Evolutionary conservation across 1,140 invertebrate species (phyloP), one percentile per base, ranked within the genome.

Genomic region (Temnothorax nylanderi): DNA sequence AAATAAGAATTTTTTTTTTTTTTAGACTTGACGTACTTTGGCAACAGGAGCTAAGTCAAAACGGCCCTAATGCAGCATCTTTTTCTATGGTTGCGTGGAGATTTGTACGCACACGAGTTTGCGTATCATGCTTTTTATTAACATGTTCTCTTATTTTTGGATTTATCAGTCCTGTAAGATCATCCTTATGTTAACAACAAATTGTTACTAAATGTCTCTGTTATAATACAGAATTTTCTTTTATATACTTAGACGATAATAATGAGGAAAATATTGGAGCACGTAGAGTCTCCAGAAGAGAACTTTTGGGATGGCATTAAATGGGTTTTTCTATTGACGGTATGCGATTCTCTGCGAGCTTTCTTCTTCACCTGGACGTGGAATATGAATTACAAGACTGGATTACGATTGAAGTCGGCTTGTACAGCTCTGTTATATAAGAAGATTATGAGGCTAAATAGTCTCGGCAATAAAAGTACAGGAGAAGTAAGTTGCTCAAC

Each of bases 1-100:
- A 34, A 67, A 8, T 60, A 16, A 65, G 41, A 56, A 58, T 86
- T 75, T 26, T 51, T 76, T 87, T 76, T 87, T 88, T 74, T 89
- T 88, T 72, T 84, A 96, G 96, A 90, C 87, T 96, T 7, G 95
- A 96, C 86, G 85, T 93, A 69, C 85, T 96, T 41, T 96, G 96
- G 96, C 94, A 96, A 82, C 92, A 95, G 67, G 96, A 96, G 89
- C 85, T 96, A 96, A 97, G 95, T 97, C 98, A 93, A 97, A 97
- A 97, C 96, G 85, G 94, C 54, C 82, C 92, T 62, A 74, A 91
- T 88, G 88, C 95, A 92, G 96, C 96, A 44, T 96, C 96, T 2
- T 95, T 97, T 86, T 92, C 94, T 5, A 89, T 92, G 60, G 96
- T 95, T 5, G 93, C 96, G 3, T 96, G 96, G 95, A 93, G 93